Percentiles rank a stretch among this genome's conserved stretches.
Evolutionary conservation across 2,113 vertebrate genomes (phyloP).

Genomic region (Sinosuthora webbiana): DNA sequence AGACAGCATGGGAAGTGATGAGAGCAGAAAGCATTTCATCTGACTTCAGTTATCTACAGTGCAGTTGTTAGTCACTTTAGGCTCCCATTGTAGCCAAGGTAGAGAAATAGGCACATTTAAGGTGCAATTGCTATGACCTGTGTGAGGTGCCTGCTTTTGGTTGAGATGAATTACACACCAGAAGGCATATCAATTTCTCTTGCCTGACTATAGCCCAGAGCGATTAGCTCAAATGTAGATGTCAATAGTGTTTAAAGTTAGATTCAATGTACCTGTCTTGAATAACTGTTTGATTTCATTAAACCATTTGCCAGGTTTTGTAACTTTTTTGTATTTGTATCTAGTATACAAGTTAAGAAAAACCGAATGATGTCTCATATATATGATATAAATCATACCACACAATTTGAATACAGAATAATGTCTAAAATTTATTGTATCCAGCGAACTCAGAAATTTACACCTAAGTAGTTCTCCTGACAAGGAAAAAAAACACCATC

Average conservation of each 20-base stretch:
- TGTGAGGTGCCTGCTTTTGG: background rate
- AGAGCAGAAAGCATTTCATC: background rate
- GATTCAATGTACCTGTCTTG: background rate
- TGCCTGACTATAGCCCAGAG: background rate
- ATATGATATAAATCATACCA: background rate
- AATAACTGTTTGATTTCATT: background rate
- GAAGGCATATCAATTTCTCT: conserved; percentile 1
- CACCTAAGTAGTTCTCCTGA: background rate
- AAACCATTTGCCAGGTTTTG: background rate
- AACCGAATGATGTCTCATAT: background rate
- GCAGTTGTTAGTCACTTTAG: background rate
- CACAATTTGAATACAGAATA: background rate
- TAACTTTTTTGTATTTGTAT: background rate
- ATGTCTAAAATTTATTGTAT: background rate
- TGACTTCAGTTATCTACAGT: background rate
- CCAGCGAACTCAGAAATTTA: background rate
- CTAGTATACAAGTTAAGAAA: background rate
- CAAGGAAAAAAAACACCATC: background rate
- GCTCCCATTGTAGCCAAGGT: background rate
- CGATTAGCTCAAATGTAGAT: conserved; percentile 1
- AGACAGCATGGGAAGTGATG: background rate
- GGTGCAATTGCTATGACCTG: background rate
- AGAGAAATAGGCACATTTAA: background rate
- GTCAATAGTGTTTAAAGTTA: conserved; percentile 32
- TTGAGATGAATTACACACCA: background rate